These are phyloP conservation scores for Megaceryle alcyon DNA, from an alignment of 2,797 vertebrate genomes.

Conservation along the genomic window DNA sequence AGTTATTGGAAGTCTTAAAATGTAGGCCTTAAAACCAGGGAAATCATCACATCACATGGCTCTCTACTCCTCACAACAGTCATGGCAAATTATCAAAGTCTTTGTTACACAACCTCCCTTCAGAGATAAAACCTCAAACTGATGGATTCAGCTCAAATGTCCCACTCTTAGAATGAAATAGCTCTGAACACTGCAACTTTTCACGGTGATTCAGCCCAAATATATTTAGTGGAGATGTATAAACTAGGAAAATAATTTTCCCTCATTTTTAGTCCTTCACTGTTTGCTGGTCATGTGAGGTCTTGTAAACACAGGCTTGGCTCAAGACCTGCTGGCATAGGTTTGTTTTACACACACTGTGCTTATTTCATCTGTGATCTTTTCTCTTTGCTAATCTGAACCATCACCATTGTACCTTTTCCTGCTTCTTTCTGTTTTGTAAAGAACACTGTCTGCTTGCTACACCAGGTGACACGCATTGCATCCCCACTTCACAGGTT, in stretches of 20 bases:
- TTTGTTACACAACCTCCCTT: background rate
- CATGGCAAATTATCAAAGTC: background rate
- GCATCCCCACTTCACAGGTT: background rate
- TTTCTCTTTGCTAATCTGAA: background rate
- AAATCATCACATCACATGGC: fast-evolving
- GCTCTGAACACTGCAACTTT: background rate
- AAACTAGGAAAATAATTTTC: background rate
- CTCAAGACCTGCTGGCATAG: background rate
- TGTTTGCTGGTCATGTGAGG: background rate
- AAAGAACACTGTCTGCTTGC: background rate
- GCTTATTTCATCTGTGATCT: background rate
- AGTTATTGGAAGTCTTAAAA: background rate
- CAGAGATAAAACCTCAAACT: background rate
- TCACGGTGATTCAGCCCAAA: background rate
- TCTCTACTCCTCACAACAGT: background rate
- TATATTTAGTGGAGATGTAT: background rate
- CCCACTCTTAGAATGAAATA: background rate
- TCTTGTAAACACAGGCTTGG: background rate
- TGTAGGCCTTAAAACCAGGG: background rate
- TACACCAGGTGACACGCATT: fast-evolving
- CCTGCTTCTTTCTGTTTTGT: background rate
- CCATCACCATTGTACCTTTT: background rate
- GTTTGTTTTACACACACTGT: background rate
- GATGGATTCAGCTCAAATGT: fast-evolving
- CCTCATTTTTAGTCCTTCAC: background rate